Evolutionary conservation across 2,113 vertebrate species (phyloP).

Genomic region (Muntiacus reevesi): DNA sequence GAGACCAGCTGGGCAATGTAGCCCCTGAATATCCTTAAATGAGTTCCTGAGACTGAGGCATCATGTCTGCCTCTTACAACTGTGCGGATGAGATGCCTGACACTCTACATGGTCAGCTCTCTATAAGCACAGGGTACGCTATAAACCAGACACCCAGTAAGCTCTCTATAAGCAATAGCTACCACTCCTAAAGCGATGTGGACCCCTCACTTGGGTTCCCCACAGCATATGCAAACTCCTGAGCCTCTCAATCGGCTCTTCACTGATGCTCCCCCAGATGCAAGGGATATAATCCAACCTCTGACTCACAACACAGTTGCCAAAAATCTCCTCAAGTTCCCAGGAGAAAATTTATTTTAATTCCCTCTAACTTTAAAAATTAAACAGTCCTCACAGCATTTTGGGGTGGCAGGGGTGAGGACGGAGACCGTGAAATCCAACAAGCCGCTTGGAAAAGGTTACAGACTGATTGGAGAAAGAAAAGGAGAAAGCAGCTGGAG

Average conservation of each 20-base stretch:
- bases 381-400: conserved; percentile 41
- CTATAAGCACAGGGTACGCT: not conserved
- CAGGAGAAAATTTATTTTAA: conserved; percentile 58
- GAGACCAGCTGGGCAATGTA: not conserved
- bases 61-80: not conserved
- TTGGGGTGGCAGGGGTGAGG: conserved; percentile 31
- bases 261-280: not conserved
- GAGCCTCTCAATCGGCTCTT: not conserved
- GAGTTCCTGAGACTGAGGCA: too few relatives aligned
- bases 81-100: not conserved
- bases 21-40: not conserved
- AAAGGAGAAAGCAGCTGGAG: conserved; percentile 42
- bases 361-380: conserved; percentile 71
- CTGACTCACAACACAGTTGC: not conserved
- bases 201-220: not conserved
- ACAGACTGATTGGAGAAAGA: conserved; percentile 1
- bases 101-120: not conserved
- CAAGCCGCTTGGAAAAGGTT: conserved; percentile 41
- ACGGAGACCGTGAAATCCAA: conserved; percentile 21
- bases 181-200: not conserved
- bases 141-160: not conserved
- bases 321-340: conserved; percentile 47
- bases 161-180: not conserved
- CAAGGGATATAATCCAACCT: conserved; percentile 26
- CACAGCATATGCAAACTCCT: not conserved